Conservation (phyloP, 2,888 invertebrate genomes). For the Lasioglossum zephyrum region DNA sequence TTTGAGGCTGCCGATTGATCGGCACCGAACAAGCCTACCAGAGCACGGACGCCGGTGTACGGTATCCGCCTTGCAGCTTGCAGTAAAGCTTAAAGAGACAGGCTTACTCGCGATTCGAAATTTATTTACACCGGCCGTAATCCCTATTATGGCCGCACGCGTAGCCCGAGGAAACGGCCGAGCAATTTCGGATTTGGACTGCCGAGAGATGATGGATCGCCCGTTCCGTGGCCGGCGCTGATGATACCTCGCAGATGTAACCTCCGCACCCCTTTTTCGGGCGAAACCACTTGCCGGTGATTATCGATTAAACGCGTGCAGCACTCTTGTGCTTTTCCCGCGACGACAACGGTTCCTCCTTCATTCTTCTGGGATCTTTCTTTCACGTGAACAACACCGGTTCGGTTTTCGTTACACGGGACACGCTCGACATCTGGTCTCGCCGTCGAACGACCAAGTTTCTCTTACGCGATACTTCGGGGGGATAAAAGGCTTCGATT, state of each 20-base stretch:
- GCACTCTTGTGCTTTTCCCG: constrained; percentile 67
- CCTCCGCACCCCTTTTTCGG: constrained; percentile 78
- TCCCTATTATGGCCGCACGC: constrained; percentile 80
- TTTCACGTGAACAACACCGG: constrained; percentile 24
- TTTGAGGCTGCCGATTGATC: background rate
- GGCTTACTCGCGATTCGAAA: constrained; percentile 51
- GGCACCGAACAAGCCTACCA: background rate
- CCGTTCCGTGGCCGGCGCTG: constrained; percentile 80
- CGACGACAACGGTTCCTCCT: constrained; percentile 24
- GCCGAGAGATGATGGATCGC: constrained; percentile 83
- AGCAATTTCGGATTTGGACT: constrained; percentile 78
- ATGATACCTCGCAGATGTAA: constrained; percentile 83
- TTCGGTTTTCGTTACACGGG: constrained; percentile 5
- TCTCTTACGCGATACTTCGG: constrained; percentile 6
- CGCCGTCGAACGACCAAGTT: constrained; percentile 3
- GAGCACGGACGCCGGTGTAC: background rate
- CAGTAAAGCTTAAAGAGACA: constrained; percentile 45
- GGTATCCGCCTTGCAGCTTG: background rate
- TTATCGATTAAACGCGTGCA: constrained; percentile 81
- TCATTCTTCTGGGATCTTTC: background rate
- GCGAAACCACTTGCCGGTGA: constrained; percentile 81
- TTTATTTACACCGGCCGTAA: constrained; percentile 75
- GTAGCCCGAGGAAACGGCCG: constrained; percentile 69
- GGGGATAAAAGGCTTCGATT: constrained; percentile 19
- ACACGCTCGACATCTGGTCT: constrained; percentile 55